These are phyloP conservation scores for Rhynchotus rufescens DNA, from an alignment of 2,797 vertebrate species.

Conservation along the genomic window DNA sequence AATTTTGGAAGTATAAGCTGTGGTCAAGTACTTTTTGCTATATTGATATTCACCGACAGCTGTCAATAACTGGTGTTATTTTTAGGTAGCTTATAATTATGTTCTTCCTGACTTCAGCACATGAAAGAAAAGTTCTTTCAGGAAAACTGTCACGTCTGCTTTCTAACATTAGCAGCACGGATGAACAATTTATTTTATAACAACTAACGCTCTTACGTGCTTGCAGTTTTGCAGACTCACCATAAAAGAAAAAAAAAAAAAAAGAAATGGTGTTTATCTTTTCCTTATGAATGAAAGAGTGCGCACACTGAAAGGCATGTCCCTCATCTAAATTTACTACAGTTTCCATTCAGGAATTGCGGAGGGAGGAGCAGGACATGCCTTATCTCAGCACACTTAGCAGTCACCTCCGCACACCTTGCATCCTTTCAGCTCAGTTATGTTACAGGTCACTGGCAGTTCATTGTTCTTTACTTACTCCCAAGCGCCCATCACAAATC, in stretches of 20 bases:
- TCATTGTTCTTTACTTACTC: background rate
- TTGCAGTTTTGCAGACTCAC: background rate
- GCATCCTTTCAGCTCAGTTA: background rate
- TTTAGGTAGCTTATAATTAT: slow-evolving; percentile 22
- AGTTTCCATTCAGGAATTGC: background rate
- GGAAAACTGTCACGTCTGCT: slow-evolving; percentile 28
- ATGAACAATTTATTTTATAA: background rate
- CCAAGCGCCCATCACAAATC: background rate
- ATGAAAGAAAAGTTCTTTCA: slow-evolving; percentile 20
- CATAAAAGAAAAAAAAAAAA: background rate
- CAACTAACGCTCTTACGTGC: background rate
- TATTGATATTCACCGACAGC: background rate
- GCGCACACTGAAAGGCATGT: background rate
- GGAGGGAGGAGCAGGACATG: background rate
- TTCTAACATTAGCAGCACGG: background rate
- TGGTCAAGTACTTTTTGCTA: slow-evolving; percentile 20
- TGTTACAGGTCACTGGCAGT: background rate
- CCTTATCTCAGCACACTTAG: background rate
- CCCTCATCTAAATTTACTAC: background rate
- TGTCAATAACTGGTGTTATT: slow-evolving; percentile 37
- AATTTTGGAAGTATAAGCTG: background rate
- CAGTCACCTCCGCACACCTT: background rate
- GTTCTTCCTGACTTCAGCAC: slow-evolving; percentile 3
- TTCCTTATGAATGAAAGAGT: background rate
- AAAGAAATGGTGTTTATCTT: background rate